Conservation (phyloP, 2,888 invertebrate species). For the Argyresthia goedartella region DNA sequence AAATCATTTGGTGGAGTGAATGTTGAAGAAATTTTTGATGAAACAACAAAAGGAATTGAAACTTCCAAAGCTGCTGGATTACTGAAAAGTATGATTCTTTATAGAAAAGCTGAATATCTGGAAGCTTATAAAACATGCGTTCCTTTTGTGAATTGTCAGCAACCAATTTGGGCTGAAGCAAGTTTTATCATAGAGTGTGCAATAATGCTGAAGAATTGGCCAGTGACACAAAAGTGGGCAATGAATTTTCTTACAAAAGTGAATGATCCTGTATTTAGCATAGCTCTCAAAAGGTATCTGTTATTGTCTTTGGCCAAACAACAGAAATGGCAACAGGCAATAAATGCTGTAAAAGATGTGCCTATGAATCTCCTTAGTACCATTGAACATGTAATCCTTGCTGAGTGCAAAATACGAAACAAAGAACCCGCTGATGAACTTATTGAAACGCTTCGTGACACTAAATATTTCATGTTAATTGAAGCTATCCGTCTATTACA, state of each 20-base stretch:
- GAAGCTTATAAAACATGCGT: conserved; percentile 66
- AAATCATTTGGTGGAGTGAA: conserved; percentile 37
- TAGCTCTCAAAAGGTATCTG: conserved; percentile 33
- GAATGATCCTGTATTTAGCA: conserved; percentile 31
- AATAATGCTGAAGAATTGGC: conserved; percentile 51
- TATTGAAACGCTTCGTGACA: conserved; percentile 31
- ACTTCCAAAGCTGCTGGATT: conserved; percentile 73
- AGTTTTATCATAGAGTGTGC: conserved; percentile 50
- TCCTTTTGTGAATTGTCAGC: conserved; percentile 49
- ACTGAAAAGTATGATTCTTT: conserved; percentile 71
- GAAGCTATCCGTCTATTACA: conserved; percentile 61
- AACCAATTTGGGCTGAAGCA: conserved; percentile 42
- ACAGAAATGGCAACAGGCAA: conserved; percentile 66
- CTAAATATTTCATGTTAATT: conserved; percentile 45
- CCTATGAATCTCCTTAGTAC: conserved; percentile 25
- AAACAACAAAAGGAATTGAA: conserved; percentile 66
- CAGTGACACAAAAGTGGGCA: conserved; percentile 46
- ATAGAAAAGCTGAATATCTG: conserved; percentile 60
- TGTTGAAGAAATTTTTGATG: conserved; percentile 61
- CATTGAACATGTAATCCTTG: conserved; percentile 36
- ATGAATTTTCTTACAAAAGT: conserved; percentile 48
- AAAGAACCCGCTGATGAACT: conserved; percentile 32
- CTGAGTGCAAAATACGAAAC: conserved; percentile 46
- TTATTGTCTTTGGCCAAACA: conserved; percentile 43
- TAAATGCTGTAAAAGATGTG: conserved; percentile 38